Conservation (phyloP, 2,113 vertebrate genomes). For the Oreochromis spilurus region DNA sequence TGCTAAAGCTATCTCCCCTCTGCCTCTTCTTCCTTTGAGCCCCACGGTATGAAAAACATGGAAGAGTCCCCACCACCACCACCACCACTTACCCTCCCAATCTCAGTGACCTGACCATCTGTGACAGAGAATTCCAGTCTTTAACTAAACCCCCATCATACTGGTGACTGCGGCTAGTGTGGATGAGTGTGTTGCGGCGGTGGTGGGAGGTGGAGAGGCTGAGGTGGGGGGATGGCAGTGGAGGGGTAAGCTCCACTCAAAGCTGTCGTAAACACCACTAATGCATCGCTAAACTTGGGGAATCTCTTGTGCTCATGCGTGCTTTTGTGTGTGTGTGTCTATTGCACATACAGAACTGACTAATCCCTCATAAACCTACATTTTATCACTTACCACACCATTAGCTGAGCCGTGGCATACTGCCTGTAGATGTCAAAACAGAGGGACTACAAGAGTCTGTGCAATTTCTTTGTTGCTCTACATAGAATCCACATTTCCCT, state of each 20-base stretch:
- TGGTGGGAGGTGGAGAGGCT: neutral
- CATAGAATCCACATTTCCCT: conserved; percentile 49
- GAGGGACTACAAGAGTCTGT: conserved; percentile 41
- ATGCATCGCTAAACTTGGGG: conserved; percentile 72
- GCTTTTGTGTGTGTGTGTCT: neutral
- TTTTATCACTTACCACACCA: conserved; percentile 69
- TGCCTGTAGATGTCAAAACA: conserved; percentile 69
- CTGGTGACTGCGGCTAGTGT: neutral
- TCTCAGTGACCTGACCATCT: conserved; percentile 60
- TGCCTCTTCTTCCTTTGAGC: neutral
- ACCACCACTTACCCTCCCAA: neutral
- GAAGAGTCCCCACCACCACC: neutral
- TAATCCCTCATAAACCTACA: conserved; percentile 76
- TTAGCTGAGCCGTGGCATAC: conserved; percentile 58
- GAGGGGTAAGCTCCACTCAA: conserved; percentile 60
- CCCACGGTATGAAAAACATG: neutral
- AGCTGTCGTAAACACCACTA: conserved; percentile 74
- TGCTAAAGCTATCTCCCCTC: neutral
- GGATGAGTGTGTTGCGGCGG: neutral
- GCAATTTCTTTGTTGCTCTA: conserved; percentile 49
- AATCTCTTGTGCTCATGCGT: conserved; percentile 40
- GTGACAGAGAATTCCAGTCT: conserved; percentile 47
- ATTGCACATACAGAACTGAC: conserved; percentile 21
- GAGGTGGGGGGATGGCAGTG: neutral
- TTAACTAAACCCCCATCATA: conserved; percentile 44